These are phyloP conservation scores for Chymomyza caudatula DNA, from an alignment of 2,888 invertebrate species.

Conservation along the genomic window DNA sequence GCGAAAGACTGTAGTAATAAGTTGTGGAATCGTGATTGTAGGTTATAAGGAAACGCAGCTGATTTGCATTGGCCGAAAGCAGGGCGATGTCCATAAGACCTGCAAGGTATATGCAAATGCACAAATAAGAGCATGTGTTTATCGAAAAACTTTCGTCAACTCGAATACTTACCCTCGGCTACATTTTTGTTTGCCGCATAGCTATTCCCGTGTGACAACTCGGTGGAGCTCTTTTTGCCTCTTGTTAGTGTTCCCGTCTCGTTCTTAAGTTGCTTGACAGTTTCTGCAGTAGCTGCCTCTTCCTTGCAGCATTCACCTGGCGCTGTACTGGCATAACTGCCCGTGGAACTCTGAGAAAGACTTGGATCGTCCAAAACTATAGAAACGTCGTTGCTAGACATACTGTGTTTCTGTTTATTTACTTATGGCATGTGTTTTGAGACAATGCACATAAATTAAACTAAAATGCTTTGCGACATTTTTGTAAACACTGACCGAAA, in stretches of 20 bases:
- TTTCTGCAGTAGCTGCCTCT: neutral
- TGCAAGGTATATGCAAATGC: slow-evolving; percentile 16
- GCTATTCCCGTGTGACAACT: slow-evolving; percentile 41
- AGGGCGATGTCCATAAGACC: slow-evolving; percentile 86
- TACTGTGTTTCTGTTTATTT: slow-evolving; percentile 9
- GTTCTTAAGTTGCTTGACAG: neutral
- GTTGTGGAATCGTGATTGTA: slow-evolving; percentile 81
- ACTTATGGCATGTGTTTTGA: neutral
- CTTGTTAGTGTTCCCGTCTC: neutral
- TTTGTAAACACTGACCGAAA: slow-evolving; percentile 40
- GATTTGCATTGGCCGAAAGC: slow-evolving; percentile 85
- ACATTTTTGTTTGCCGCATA: slow-evolving; percentile 74
- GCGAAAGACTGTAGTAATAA: slow-evolving; percentile 80
- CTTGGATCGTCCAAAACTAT: slow-evolving; percentile 38
- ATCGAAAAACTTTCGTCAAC: no score
- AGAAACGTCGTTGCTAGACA: slow-evolving; percentile 37
- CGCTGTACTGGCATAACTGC: slow-evolving; percentile 45
- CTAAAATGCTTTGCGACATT: neutral
- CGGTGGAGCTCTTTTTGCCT: slow-evolving; percentile 28
- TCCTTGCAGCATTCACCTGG: slow-evolving; percentile 40
- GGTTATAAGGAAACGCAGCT: slow-evolving; percentile 82
- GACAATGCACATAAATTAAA: slow-evolving; percentile 11
- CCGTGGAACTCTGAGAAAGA: slow-evolving; percentile 34
- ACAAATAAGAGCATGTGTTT: neutral
- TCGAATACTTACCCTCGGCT: slow-evolving; percentile 66